Base-by-base conservation (phyloP, 1,140 invertebrate genomes). In the Polypedilum pembai region DNA sequence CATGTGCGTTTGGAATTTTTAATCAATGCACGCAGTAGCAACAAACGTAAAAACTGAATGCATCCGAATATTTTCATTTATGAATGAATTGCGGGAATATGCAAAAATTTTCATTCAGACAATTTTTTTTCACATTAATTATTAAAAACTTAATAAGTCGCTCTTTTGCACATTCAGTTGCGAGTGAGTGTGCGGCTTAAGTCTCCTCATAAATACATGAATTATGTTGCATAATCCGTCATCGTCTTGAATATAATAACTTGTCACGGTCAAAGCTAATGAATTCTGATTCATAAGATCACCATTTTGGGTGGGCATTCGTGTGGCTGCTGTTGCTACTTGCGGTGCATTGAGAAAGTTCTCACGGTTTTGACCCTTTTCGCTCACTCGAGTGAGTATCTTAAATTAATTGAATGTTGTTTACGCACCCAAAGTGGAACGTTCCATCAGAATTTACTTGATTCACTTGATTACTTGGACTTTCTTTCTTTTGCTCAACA, bases 301-400 rank as follows among this genome's bases (percentile, higher is more conserved):
- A 56, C 15, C 45, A 56, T 56, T 56, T 56, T 56, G 12, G 45
- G 45, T 56, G 41, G 8, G 8, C 15, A 12, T 45, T 45, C 24
- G 24, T 5, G 24, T 5, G 5, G 24, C 5, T 21, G 65, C 18
- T 21, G 7, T 1, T 17, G 63, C 10, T 21, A 18, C 65, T 18
- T n/a, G 65, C 8, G 18, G 65, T 69, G 65, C 65, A 69, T 69
- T 69, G 65, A 69, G 65, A 69, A 21, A 20, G 8, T 69, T 69
- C 65, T 20, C 65, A 69, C 65, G 65, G 65, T 69, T 69, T 69
- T 69, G 65, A 69, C 65, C 65, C 65, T 69, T 69, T 69, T 69
- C n/a, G 24, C 24, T 33, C 5, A 1, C 5, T 3, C 24, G 24
- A 33, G 24, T 15, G 45, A 56, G 8, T 56, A 12, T 56, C 24